Base-by-base conservation (phyloP, 2,113 vertebrate species). In the Acanthisitta chloris region DNA sequence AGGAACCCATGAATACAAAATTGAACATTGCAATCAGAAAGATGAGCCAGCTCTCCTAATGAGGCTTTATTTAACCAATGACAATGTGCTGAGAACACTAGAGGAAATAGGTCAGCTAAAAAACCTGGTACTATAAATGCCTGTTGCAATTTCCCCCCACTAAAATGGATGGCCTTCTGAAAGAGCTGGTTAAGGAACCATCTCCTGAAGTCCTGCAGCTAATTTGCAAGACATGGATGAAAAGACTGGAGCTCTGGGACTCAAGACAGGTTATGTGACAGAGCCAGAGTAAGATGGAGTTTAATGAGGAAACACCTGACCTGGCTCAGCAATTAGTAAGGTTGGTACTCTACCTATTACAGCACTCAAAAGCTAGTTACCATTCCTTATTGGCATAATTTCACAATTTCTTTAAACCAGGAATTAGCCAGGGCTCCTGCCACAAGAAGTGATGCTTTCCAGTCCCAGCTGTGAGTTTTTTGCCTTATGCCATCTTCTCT, bases 21-120 rank as follows among this genome's bases (percentile, higher is more conserved):
- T 4, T 26, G 59, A 88, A 43, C 28, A 3, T 2, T 67, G 51
- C 57, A 86, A 88, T 93, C 76, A 62, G 80, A 81, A 71, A 84
- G 57, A 85, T 67, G 11, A 81, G 31, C 8, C 72, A 90, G 71
- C 51, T 93, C 36, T 93, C 21, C 45, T 90, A 93, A 85, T 59
- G 64, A 90, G 64, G 64, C 12, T 88, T 95, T 88, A 88, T 97
- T 94, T 92, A 95, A 92, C 85, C 79, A 52, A 23, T 57, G 90
- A 77, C 38, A 83, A 64, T n/a, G 31, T 51, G 40, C 43, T 83
- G 85, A 93, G 80, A 91, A 94, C 92, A 88, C 20, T 6, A 73
- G 54, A 90, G 55, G 55, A 97, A 96, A 90, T 85, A 90, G 90
- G 93, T 96, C 87, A 95, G 90, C 49, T 82, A 89, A 77, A 94